Conservation (phyloP, 2,888 invertebrate genomes). For the Drosophila fulvimacula region DNA sequence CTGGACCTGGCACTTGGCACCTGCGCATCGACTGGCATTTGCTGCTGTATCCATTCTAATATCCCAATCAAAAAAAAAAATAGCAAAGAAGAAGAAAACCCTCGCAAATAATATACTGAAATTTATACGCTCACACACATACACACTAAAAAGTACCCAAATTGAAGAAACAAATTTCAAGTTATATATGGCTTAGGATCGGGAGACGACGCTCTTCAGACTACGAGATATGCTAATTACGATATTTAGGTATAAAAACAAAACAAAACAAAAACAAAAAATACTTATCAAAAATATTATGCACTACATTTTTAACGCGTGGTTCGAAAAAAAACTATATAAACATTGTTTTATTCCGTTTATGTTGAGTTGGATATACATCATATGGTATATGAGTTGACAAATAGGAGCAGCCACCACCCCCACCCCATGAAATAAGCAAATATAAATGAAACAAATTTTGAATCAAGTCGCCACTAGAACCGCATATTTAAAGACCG, state of each 20-base stretch:
- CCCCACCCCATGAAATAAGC: slow-evolving; percentile 6
- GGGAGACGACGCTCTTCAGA: slow-evolving; percentile 40
- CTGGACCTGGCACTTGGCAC: slow-evolving; percentile 18
- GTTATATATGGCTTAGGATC: slow-evolving; percentile 56
- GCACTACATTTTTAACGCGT: slow-evolving; percentile 74
- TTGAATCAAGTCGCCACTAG: slow-evolving; percentile 66
- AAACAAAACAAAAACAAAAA: slow-evolving; percentile 35
- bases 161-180: slow-evolving; percentile 46
- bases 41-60: slow-evolving; percentile 19
- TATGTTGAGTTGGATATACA: slow-evolving; percentile 57
- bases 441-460: slow-evolving; percentile 18
- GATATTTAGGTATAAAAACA: slow-evolving; percentile 63
- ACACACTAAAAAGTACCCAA: slow-evolving; percentile 32
- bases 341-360: slow-evolving; percentile 61
- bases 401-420: slow-evolving; percentile 2
- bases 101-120: slow-evolving; percentile 22
- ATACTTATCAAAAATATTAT: slow-evolving; percentile 72
- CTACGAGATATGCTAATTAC: slow-evolving; percentile 65
- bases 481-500: slow-evolving; percentile 62
- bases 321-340: slow-evolving; percentile 49
- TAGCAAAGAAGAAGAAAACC: slow-evolving; percentile 1
- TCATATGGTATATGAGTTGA: slow-evolving; percentile 13
- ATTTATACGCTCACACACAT: slow-evolving; percentile 7
- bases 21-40: slow-evolving; percentile 10
- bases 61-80: slow-evolving; percentile 9